These are phyloP conservation scores for Hycleus cichorii DNA, from an alignment of 1,140 invertebrate genomes.

Conservation along the genomic window DNA sequence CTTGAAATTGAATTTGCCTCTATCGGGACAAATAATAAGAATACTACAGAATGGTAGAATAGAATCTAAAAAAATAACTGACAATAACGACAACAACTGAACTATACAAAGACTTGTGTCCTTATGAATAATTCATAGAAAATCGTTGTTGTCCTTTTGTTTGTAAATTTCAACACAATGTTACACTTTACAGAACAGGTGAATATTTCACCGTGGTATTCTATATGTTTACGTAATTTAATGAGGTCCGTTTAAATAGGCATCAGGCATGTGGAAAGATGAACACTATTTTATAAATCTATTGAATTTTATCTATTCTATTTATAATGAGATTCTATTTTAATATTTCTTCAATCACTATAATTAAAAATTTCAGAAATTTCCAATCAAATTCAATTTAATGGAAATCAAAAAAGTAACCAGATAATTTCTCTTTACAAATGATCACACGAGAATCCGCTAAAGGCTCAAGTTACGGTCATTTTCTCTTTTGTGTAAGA, in stretches of 20 bases:
- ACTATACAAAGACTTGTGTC: constrained; percentile 1
- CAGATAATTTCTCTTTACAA: no score
- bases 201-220: constrained; percentile 4
- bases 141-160: constrained; percentile 13
- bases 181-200: constrained; percentile 13
- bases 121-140: constrained; percentile 11
- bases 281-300: not conserved
- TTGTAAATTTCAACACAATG: constrained; percentile 14
- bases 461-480: constrained; percentile 12
- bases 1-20: no score
- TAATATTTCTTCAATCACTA: no score
- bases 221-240: constrained; percentile 6
- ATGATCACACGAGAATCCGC: not conserved
- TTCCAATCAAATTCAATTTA: no score
- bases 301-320: no score
- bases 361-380: no score
- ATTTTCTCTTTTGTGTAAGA: constrained; percentile 1
- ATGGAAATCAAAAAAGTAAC: no score
- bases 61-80: no score
- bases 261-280: constrained; percentile 3
- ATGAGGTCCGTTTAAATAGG: not conserved
- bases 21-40: no score
- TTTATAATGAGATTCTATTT: no score
- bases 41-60: no score
- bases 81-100: no score